phyloP scores from a whole-genome alignment of 2,113 vertebrate species.

The Albula goreensis region DNA sequence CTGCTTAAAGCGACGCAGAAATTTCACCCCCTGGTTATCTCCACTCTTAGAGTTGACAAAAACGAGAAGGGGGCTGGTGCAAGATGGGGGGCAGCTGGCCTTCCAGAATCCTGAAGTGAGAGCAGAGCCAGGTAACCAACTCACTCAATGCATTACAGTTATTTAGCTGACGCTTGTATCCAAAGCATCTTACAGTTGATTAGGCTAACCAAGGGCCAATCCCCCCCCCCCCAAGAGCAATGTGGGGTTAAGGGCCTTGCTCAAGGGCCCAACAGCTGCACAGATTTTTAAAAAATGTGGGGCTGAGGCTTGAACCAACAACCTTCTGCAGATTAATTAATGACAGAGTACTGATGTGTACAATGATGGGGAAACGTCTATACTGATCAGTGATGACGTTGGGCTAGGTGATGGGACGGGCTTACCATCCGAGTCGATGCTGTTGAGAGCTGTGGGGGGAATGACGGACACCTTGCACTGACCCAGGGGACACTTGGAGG shows the following conservation, averaged over 20 bases:
- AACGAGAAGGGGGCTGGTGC: conserved; percentile 90
- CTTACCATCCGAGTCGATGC: conserved; percentile 97
- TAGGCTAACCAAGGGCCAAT: too few species aligned
- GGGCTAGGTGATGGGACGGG: not conserved
- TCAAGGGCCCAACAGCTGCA: too few species aligned
- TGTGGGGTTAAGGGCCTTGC: too few species aligned
- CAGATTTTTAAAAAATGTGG: too few species aligned
- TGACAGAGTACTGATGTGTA: too few species aligned
- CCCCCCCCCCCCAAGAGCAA: too few species aligned
- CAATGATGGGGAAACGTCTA: too few species aligned
- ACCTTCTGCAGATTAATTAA: too few species aligned
- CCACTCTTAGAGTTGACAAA: conserved; percentile 98
- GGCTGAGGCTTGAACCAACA: too few species aligned
- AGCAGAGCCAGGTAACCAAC: not conserved
- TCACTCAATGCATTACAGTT: not conserved
- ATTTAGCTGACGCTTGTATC: too few species aligned
- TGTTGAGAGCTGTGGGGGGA: conserved; percentile 94
- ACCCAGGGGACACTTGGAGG: conserved; percentile 90
- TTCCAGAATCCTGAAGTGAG: conserved; percentile 88
- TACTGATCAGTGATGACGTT: not conserved
- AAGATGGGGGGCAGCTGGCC: conserved; percentile 91
- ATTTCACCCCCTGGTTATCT: conserved; percentile 97
- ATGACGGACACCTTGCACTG: conserved; percentile 97
- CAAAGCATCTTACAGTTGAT: too few species aligned
- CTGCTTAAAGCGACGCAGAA: conserved; percentile 93